These are phyloP conservation scores for Lapara coniferarum DNA, from an alignment of 2,888 invertebrate species.

Conservation along the genomic window DNA sequence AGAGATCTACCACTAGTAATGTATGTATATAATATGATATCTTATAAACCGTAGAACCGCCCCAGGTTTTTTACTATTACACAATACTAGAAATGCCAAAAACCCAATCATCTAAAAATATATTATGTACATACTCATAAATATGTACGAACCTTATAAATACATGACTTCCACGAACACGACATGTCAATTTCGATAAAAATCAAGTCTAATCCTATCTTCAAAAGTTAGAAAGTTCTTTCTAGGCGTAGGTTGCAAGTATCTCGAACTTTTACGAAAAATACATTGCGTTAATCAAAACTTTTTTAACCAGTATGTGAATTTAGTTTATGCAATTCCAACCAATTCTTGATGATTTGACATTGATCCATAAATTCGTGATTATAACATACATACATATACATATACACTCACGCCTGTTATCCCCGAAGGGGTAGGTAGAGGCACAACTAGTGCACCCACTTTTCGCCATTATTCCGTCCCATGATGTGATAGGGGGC, in stretches of 20 bases:
- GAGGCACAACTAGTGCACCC: no score
- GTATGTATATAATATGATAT: no score
- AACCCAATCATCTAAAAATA: neutral
- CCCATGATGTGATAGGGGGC: no score
- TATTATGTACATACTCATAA: neutral
- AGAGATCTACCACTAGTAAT: no score
- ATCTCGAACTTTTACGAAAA: neutral
- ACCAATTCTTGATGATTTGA: neutral
- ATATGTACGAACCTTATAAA: neutral
- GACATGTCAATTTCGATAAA: neutral
- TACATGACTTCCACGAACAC: no score
- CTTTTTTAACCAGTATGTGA: neutral
- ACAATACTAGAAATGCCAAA: no score
- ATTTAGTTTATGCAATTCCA: neutral
- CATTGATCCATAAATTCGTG: neutral
- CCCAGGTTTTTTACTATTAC: no score
- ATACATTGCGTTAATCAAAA: constrained; percentile 13
- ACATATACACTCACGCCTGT: no score
- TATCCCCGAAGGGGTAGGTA: no score
- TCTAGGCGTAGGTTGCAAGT: neutral
- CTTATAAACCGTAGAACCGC: no score
- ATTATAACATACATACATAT: no score
- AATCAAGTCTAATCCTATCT: neutral
- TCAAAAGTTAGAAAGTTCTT: constrained; percentile 1
- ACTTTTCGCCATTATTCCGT: no score